These are phyloP conservation scores for Drosophila glabriapex DNA, from an alignment of 2,888 invertebrate genomes.

Conservation along the genomic window DNA sequence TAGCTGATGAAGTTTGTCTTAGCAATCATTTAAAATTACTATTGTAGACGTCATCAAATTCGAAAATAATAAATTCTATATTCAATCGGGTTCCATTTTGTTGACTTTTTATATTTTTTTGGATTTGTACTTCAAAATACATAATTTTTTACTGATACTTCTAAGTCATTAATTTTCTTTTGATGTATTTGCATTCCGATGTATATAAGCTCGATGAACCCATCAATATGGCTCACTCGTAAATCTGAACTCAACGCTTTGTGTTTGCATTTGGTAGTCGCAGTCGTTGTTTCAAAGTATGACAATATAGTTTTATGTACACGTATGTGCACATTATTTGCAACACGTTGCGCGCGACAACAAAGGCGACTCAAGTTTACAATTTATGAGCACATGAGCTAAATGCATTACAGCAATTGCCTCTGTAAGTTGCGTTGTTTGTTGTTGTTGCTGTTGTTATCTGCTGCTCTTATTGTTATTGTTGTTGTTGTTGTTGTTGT, in stretches of 20 bases:
- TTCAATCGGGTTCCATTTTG: neutral
- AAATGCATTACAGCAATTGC: slow-evolving; percentile 57
- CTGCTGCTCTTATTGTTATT: neutral
- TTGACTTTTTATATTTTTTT: neutral
- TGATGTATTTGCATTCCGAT: neutral
- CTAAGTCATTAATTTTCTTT: neutral
- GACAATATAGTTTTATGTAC: slow-evolving; percentile 23
- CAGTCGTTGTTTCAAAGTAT: slow-evolving; percentile 31
- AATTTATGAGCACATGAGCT: slow-evolving; percentile 51
- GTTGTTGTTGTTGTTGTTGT: slow-evolving; percentile 18
- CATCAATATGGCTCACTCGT: slow-evolving; percentile 9
- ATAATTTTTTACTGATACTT: neutral
- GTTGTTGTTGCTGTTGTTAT: slow-evolving; percentile 12
- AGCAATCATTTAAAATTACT: neutral
- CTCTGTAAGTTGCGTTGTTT: slow-evolving; percentile 29
- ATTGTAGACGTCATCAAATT: neutral
- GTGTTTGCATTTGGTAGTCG: slow-evolving; percentile 18
- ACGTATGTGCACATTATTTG: slow-evolving; percentile 33
- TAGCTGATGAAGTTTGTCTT: neutral
- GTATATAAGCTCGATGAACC: slow-evolving; percentile 29
- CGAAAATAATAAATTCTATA: neutral
- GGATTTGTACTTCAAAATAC: neutral
- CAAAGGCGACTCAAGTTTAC: slow-evolving; percentile 44
- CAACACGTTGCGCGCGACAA: slow-evolving; percentile 52
- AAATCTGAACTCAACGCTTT: slow-evolving; percentile 14